These are phyloP conservation scores for Phaethon lepturus DNA, from an alignment of 2,113 vertebrate genomes.

Conservation along the genomic window DNA sequence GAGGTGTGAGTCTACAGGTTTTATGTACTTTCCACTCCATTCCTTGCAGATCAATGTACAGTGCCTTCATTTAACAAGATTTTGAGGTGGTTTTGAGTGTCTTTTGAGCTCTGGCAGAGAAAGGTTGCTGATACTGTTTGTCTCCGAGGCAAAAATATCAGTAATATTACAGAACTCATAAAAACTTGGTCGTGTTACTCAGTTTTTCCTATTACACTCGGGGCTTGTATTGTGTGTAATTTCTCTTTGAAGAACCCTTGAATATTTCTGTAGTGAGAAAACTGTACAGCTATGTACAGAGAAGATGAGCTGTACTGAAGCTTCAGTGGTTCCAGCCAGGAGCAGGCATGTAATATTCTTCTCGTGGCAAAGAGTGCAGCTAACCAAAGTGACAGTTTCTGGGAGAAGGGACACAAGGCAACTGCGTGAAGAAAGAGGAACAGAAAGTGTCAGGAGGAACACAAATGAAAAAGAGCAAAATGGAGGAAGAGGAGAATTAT, in stretches of 20 bases:
- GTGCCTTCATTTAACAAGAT: background rate
- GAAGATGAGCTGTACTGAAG: background rate
- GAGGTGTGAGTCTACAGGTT: background rate
- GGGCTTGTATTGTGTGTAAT: background rate
- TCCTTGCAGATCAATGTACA: background rate
- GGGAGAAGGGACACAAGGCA: background rate
- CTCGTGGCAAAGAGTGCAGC: background rate
- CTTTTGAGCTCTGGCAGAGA: background rate
- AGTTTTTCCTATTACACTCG: background rate
- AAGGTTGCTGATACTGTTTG: background rate
- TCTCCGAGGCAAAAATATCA: background rate
- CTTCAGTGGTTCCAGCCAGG: background rate
- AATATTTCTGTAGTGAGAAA: background rate
- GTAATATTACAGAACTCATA: background rate
- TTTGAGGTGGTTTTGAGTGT: background rate
- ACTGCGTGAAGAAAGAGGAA: background rate
- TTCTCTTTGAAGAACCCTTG: background rate
- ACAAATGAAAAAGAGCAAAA: background rate
- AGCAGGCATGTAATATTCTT: background rate
- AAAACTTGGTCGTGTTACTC: background rate
- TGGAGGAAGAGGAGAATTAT: background rate
- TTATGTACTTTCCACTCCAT: background rate
- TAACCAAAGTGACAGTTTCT: background rate
- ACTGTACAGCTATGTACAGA: background rate
- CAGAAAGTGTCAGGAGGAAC: background rate